Evolutionary conservation across 2,888 invertebrate genomes (phyloP).

Genomic region (Bedellia somnulentella): DNA sequence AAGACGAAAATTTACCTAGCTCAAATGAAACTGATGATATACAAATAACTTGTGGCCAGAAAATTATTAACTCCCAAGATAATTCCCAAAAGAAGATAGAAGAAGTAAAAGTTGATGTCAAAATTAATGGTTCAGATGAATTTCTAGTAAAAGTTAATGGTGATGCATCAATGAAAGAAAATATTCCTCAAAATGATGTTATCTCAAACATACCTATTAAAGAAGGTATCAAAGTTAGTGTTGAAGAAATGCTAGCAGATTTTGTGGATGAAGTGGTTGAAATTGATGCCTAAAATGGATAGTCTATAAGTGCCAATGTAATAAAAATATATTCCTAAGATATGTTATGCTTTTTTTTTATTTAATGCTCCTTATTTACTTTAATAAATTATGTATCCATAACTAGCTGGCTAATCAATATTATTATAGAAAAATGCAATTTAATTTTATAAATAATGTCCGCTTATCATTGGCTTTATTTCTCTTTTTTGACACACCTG

Average conservation of each 20-base stretch:
- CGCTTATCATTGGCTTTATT: too few relatives aligned
- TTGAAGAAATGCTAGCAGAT: constrained; percentile 50
- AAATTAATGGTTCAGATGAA: neutral
- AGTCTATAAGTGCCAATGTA: too few relatives aligned
- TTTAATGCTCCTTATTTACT: too few relatives aligned
- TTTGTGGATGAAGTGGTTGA: constrained; percentile 49
- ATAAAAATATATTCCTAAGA: too few relatives aligned
- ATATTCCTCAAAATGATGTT: constrained; percentile 8
- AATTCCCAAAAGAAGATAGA: constrained; percentile 13
- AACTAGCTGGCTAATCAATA: too few relatives aligned
- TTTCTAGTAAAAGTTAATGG: neutral
- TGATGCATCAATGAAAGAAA: constrained; percentile 2
- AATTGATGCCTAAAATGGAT: neutral
- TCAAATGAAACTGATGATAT: constrained; percentile 43
- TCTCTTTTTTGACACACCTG: too few relatives aligned
- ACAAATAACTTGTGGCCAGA: constrained; percentile 43
- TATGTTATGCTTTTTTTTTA: neutral
- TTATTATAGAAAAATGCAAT: too few relatives aligned
- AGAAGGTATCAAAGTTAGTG: constrained; percentile 16
- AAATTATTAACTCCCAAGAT: constrained; percentile 24
- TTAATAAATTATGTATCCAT: too few relatives aligned
- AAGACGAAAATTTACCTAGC: constrained; percentile 36
- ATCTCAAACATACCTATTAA: constrained; percentile 12
- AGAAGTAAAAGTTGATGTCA: constrained; percentile 10
- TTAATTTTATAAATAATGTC: too few relatives aligned